Conservation (phyloP, 2,888 invertebrate species). For the Monochamus alternatus region DNA sequence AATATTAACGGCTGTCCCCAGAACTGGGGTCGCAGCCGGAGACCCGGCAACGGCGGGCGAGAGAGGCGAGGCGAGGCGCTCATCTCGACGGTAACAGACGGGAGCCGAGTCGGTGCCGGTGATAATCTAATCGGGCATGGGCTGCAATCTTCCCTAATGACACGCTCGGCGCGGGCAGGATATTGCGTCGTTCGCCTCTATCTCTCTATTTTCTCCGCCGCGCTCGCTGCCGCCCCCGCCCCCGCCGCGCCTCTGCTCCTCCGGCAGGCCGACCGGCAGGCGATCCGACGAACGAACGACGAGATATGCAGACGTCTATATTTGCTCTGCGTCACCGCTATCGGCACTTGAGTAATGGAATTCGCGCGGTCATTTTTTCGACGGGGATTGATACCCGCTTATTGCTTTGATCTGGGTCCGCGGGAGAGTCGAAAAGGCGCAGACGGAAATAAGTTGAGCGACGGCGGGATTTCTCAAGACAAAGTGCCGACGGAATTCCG, state of each 20-base stretch:
- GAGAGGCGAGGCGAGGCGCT: slow-evolving; percentile 21
- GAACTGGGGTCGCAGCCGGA: too few relatives aligned
- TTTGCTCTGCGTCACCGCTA: slow-evolving; percentile 31
- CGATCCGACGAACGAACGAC: slow-evolving; percentile 20
- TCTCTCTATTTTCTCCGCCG: slow-evolving; percentile 33
- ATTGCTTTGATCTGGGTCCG: slow-evolving; percentile 1
- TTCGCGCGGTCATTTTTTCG: slow-evolving; percentile 56
- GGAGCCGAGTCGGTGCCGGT: slow-evolving; percentile 55
- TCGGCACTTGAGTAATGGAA: slow-evolving; percentile 52
- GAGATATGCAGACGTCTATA: slow-evolving; percentile 37
- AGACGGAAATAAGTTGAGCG: too few relatives aligned
- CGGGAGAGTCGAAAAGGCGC: not conserved
- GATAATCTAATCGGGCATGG: slow-evolving; percentile 71
- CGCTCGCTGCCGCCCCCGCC: slow-evolving; percentile 8
- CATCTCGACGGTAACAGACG: slow-evolving; percentile 42
- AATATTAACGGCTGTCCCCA: too few relatives aligned
- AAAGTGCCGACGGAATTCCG: too few relatives aligned
- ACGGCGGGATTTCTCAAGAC: too few relatives aligned
- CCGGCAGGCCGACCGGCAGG: slow-evolving; percentile 16
- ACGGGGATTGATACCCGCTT: slow-evolving; percentile 5
- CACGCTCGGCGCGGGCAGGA: slow-evolving; percentile 63
- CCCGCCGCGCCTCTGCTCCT: not conserved
- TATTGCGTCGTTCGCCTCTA: slow-evolving; percentile 37
- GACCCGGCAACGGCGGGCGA: slow-evolving; percentile 6
- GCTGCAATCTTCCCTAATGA: slow-evolving; percentile 69